Evolutionary conservation across 2,888 invertebrate genomes (phyloP), one percentile per base, ranked within the genome.

Genomic region (Trichogramma dendrolimi): DNA sequence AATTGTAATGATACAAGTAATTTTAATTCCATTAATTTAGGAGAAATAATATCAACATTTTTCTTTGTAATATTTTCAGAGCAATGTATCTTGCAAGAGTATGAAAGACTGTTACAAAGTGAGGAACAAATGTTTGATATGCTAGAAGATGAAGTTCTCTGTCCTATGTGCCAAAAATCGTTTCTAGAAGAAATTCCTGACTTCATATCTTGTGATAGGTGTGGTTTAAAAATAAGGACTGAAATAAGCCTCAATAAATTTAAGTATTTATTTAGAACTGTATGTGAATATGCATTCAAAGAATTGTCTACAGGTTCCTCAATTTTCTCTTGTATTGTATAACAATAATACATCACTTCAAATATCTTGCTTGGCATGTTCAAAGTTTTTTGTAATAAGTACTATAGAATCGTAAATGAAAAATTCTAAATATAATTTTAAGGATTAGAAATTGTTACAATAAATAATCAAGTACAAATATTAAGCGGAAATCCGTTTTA

Each of bases 111-210:
- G 67, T 64, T 71, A 38, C 64, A 69, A 52, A 70, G 73, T 6
- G 78, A 80, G 61, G 70, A 73, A 38, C 71, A 74, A 46, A 68
- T 73, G 64, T 65, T 74, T 38, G 68, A 73, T 11, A 68, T 66
- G 6, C 67, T 68, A 11, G 69, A 70, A 0, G 76, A 76, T 47
- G 71, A 73, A 41, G 68, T 57, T 47, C 52, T 79, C 48, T 81
- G 81, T 67, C 81, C 81, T 1, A 67, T 79, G 11, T 81, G 81
- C 59, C 75, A 79, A 67, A 76, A 69, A 62, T 67, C 69, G 39
- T 60, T 68, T 51, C 62, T 80, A 10, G 62, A 49, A 7, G 68
- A 73, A 43, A 60, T 64, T 11, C 60, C 55, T 4, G 68, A 68
- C 27, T 67, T 61, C 6, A 69, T 79, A 52, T 55, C 55, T 39